phyloP scores from a whole-genome alignment of 1,140 invertebrate species.

The Eurosta solidaginis region DNA sequence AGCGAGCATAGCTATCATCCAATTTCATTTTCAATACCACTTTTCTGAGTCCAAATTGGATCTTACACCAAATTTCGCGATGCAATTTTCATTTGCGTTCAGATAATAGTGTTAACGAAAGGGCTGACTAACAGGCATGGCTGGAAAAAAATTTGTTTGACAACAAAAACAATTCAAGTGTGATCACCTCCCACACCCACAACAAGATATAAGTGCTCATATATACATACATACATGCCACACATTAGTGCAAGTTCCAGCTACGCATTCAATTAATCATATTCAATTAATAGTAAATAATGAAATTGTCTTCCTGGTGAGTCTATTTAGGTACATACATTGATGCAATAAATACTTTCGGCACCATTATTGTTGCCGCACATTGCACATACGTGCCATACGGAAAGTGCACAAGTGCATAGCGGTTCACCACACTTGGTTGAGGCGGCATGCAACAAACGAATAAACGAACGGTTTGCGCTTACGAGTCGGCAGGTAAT shows the following conservation, averaged over 20 bases:
- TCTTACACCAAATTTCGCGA: too few species aligned
- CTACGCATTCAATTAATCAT: conserved; percentile 24
- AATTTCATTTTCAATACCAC: too few species aligned
- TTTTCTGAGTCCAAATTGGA: too few species aligned
- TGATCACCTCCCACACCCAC: too few species aligned
- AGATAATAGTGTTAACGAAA: too few species aligned
- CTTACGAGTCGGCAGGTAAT: conserved; percentile 14
- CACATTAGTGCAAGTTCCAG: conserved; percentile 19
- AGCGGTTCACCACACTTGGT: background rate
- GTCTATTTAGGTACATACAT: conserved; percentile 18
- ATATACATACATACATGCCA: too few species aligned
- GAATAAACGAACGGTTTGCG: background rate
- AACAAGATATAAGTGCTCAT: too few species aligned
- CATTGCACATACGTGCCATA: background rate
- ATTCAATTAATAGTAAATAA: conserved; percentile 19
- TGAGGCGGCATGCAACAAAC: conserved; percentile 25
- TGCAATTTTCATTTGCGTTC: too few species aligned
- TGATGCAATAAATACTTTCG: background rate
- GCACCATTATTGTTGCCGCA: background rate
- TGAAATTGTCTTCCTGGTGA: conserved; percentile 20
- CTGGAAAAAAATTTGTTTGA: too few species aligned
- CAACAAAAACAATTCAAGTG: too few species aligned
- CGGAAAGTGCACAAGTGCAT: conserved; percentile 10
- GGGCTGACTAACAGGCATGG: too few species aligned
- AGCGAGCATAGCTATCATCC: too few species aligned